phyloP scores from a whole-genome alignment of 2,797 vertebrate genomes.

The Takifugu rubripes region DNA sequence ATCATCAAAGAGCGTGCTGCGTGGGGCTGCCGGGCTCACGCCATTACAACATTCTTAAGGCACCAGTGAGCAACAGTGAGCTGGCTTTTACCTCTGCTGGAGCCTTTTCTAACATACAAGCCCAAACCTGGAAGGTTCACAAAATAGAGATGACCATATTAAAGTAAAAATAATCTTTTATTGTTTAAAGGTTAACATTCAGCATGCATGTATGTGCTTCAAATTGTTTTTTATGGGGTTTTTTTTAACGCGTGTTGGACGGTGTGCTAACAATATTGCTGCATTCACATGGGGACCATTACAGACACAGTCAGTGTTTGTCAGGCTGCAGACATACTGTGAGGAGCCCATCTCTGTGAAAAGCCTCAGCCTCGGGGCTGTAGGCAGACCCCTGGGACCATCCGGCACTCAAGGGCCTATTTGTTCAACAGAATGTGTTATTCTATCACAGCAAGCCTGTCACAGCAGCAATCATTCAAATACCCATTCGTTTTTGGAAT shows the following conservation, averaged over 20 bases:
- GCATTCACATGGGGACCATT: slow-evolving; percentile 60
- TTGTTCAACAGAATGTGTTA: slow-evolving; percentile 84
- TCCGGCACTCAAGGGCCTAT: slow-evolving; percentile 79
- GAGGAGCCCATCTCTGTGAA: slow-evolving; percentile 73
- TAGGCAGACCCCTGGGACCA: slow-evolving; percentile 78
- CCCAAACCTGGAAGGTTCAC: slow-evolving; percentile 30
- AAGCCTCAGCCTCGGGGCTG: slow-evolving; percentile 74
- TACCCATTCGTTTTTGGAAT: slow-evolving; percentile 76
- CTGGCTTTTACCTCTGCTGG: slow-evolving; percentile 55
- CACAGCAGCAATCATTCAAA: slow-evolving; percentile 83
- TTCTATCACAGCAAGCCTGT: slow-evolving; percentile 82
- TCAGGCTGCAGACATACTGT: slow-evolving; percentile 69
- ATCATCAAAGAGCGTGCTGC: slow-evolving; percentile 76
- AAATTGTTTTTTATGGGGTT: background rate
- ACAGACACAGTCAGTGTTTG: slow-evolving; percentile 68
- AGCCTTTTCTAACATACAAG: slow-evolving; percentile 58
- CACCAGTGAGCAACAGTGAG: slow-evolving; percentile 69
- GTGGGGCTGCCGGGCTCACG: slow-evolving; percentile 57
- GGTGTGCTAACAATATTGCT: slow-evolving; percentile 59
- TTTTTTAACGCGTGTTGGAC: slow-evolving; percentile 4
- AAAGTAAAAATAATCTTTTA: too few relatives aligned
- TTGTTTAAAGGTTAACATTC: slow-evolving; percentile 9
- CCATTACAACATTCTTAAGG: slow-evolving; percentile 70
- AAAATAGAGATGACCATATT: too few relatives aligned
- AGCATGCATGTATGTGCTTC: background rate